A percentile compares a stretch with the other conserved stretches of the same genome.
phyloP scores from a whole-genome alignment of 2,113 vertebrate genomes.

The Hippoglossus stenolepis region DNA sequence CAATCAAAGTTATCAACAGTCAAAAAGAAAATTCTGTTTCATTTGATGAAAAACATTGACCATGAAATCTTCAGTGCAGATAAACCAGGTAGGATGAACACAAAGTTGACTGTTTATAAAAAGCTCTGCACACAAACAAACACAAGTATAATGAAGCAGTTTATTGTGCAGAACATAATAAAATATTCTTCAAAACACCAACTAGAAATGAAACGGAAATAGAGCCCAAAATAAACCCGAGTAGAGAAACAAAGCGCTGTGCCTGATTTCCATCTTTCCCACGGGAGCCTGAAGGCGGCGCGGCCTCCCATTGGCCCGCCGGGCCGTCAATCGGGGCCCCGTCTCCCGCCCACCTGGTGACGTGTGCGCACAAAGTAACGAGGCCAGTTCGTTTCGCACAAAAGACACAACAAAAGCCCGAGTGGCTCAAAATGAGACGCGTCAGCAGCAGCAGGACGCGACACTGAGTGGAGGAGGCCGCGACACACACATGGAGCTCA shows the following conservation, averaged over 20 bases:
- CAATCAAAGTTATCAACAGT: too few relatives aligned
- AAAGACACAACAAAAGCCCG: conserved; percentile 84
- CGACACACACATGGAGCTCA: conserved; percentile 64
- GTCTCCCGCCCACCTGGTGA: conserved; percentile 76
- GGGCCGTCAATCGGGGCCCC: conserved; percentile 50
- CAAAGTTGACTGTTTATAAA: too few relatives aligned
- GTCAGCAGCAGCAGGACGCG: conserved; percentile 60
- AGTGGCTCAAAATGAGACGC: conserved; percentile 62
- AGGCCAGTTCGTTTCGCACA: conserved; percentile 77
- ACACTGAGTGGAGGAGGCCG: conserved; percentile 55
- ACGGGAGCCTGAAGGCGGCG: conserved; percentile 58
- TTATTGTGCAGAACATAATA: too few relatives aligned
- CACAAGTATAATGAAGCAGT: too few relatives aligned
- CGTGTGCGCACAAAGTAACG: conserved; percentile 77
- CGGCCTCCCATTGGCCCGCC: conserved; percentile 55
- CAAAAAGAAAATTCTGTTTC: too few relatives aligned
- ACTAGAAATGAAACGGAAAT: too few relatives aligned
- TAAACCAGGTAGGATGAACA: too few relatives aligned
- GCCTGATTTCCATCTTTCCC: conserved; percentile 44
- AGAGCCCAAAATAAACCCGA: background rate
- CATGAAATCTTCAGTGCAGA: too few relatives aligned
- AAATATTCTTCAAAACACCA: too few relatives aligned
- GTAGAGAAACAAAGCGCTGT: background rate
- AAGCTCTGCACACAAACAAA: too few relatives aligned
- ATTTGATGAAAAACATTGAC: too few relatives aligned